Evolutionary conservation across 2,888 invertebrate species (phyloP).

Genomic region (Drosophila peninsularis): DNA sequence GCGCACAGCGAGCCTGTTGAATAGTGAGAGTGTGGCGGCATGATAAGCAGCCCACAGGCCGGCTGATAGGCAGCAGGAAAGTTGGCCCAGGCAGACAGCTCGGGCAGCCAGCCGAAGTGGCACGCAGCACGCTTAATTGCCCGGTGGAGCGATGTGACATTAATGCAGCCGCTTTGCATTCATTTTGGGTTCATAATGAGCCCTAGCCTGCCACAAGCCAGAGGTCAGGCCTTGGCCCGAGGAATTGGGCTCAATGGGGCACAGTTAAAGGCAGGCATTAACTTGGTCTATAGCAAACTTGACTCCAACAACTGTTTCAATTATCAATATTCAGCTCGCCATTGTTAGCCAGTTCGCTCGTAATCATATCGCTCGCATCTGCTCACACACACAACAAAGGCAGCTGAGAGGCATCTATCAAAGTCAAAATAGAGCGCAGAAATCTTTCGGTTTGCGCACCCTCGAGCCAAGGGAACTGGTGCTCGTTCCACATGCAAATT

Average conservation of each 20-base stretch:
- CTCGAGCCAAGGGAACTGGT: not conserved
- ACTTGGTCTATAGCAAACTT: no score
- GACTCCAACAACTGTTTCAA: not conserved
- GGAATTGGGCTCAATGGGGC: conserved; percentile 12
- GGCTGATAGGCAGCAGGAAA: conserved; percentile 57
- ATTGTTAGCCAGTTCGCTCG: not conserved
- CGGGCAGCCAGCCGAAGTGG: conserved; percentile 27
- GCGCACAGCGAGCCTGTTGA: conserved; percentile 9
- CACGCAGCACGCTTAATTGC: conserved; percentile 61
- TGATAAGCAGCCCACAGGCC: conserved; percentile 61
- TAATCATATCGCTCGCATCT: conserved; percentile 48
- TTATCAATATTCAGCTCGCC: not conserved
- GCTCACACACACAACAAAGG: conserved; percentile 33
- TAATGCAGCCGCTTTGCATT: conserved; percentile 80
- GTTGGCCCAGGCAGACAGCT: conserved; percentile 2
- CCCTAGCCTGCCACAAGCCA: conserved; percentile 42
- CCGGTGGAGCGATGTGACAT: conserved; percentile 55
- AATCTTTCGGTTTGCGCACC: conserved; percentile 49
- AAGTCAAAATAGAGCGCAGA: conserved; percentile 83
- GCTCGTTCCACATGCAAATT: conserved; percentile 66
- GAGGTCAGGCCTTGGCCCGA: conserved; percentile 33
- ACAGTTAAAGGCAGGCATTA: conserved; percentile 17
- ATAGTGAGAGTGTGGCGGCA: conserved; percentile 77
- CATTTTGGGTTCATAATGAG: conserved; percentile 74
- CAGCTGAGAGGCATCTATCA: conserved; percentile 83